These are phyloP conservation scores for Parapristionchus giblindavisi DNA, from an alignment of 2,888 invertebrate genomes.

Conservation along the genomic window DNA sequence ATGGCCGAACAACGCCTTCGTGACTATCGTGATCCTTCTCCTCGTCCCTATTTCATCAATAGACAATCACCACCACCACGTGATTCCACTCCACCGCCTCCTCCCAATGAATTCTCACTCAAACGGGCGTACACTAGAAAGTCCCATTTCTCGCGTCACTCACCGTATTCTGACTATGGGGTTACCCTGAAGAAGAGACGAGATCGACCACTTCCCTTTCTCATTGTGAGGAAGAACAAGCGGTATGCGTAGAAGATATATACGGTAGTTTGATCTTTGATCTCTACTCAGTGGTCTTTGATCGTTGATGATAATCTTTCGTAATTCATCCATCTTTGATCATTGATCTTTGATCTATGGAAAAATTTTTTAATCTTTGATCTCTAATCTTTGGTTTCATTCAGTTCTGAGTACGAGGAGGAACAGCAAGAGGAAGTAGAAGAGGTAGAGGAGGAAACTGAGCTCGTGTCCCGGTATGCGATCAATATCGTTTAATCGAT, in stretches of 20 bases:
- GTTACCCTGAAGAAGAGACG: slow-evolving; percentile 32
- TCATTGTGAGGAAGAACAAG: slow-evolving; percentile 39
- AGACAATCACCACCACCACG: slow-evolving; percentile 40
- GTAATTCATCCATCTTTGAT: no score
- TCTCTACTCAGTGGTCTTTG: no score
- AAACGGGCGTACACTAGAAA: not conserved
- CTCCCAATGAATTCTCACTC: not conserved
- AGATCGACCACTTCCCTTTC: slow-evolving; percentile 39
- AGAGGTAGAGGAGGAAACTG: slow-evolving; percentile 42
- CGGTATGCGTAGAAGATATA: not conserved
- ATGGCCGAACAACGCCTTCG: slow-evolving; percentile 9
- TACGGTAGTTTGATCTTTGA: not conserved
- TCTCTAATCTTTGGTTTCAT: no score
- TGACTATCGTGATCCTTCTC: slow-evolving; percentile 43
- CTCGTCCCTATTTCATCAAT: slow-evolving; percentile 42
- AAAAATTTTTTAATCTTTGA: no score
- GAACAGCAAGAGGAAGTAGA: slow-evolving; percentile 53
- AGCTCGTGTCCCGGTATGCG: slow-evolving; percentile 26
- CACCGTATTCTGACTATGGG: not conserved
- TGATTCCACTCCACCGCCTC: slow-evolving; percentile 41
- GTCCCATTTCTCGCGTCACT: not conserved
- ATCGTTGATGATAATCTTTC: no score
- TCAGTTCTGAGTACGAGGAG: slow-evolving; percentile 56
- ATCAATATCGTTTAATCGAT: not conserved
- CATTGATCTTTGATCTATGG: no score